Evolutionary conservation across 1,140 invertebrate species (phyloP), one percentile per base, ranked within the genome.

Genomic region (Saccostrea glomerata): DNA sequence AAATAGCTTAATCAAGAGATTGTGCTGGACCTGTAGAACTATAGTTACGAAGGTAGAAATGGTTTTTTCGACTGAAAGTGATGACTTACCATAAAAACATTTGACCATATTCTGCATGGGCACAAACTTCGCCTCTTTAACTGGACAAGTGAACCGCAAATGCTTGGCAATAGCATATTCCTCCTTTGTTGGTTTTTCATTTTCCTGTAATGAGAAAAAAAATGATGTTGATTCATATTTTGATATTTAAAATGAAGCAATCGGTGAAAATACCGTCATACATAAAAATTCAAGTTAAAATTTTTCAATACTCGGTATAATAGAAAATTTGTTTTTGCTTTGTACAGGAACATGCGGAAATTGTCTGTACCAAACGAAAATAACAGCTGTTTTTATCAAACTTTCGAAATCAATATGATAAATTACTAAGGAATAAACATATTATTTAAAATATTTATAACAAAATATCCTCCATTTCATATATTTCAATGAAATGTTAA

Each of bases 161-260:
- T 98, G 99, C 95, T 98, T 98, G 0, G 98, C 98, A 36, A 99
- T 96, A 0, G 97, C 96, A 95, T 98, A 98, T 95, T 99, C 98
- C 82, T 98, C 97, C 95, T 99, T 99, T 2, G 97, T 96, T 2
- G 98, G 97, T 94, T 98, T 97, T 88, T 97, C 92, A 63, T 95
- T 92, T 54, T 92, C 90, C 90, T 91, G 36, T 30, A 36, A 36
- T 30, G 9, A 63, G 20, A 63, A n/a, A 63, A 56, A 60, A 6
- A 0, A 60, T 12, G 9, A 63, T 63, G 4, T 47, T 47, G 47
- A 47, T 47, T 47, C 47, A 47, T 9, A 47, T 9, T 47, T 47
- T 47, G 9, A 47, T 0, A 47, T 11, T 47, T 47, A 47, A 11
- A 47, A 9, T 47, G 6, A 47, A 47, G 0, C 47, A 47, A 9